Evolutionary conservation across 2,113 vertebrate genomes (phyloP), one percentile per base, ranked within the genome.

Genomic region (Edolisoma coerulescens): DNA sequence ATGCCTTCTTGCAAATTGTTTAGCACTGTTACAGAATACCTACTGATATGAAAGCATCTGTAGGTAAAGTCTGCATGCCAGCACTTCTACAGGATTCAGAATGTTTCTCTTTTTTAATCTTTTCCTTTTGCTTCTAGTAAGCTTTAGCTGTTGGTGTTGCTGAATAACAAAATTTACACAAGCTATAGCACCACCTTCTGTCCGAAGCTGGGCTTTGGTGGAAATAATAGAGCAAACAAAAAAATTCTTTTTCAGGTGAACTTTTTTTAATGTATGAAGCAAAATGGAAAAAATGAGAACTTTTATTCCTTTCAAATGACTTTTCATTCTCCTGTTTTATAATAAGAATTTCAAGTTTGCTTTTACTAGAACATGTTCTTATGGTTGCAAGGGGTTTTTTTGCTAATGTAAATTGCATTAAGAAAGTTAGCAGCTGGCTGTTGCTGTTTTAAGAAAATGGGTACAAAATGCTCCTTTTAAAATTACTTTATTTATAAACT

Each of bases 171-270:
- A 24, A 70, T 60, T 69, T 63, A 6, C 0, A 0, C 7, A 16
- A 37, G 30, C 71, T 91, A 4, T 27, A 91, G 89, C 84, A 75
- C 92, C 95, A 93, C 57, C 91, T 96, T 17, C 44, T 87, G 95
- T 50, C 42, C 86, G 49, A 90, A 91, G 16, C 2, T 65, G 53
- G 39, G 28, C 21, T 49, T 56, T 37, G 28, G 9, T 71, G 32
- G 33, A 60, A 87, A 35, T 59, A 23, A 11, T 3, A 26, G 7
- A 68, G 60, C 13, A 53, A 84, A 49, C 8, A 7, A 32, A 45
- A 42, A 84, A 37, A 12, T 64, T 79, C 28, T 63, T 14, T 67
- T 56, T n/a, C 28, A 89, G 24, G 3, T 75, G 20, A 37, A 3
- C 5, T 20, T 35, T 50, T 59, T 52, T 50, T 35, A 30, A 54